These are phyloP conservation scores for Tenthredo notha DNA, from an alignment of 2,888 invertebrate species.

Conservation along the genomic window DNA sequence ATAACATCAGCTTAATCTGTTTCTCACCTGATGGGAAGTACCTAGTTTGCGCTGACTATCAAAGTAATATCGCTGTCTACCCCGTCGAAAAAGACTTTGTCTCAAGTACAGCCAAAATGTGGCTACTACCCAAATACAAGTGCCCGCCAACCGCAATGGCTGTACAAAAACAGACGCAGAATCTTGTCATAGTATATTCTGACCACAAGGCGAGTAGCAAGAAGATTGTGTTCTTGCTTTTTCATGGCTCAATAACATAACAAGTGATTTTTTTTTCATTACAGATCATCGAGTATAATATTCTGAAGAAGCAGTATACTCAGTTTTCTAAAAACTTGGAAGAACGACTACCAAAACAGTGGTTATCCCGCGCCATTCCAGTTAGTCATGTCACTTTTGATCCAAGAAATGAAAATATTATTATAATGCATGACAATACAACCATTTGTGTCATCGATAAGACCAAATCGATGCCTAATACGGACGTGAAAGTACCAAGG, in stretches of 20 bases:
- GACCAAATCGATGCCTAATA: slow-evolving; percentile 77
- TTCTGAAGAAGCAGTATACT: slow-evolving; percentile 83
- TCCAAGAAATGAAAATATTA: slow-evolving; percentile 82
- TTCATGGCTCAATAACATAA: background rate
- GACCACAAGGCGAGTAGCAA: slow-evolving; percentile 85
- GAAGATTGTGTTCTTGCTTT: background rate
- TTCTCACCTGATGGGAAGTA: slow-evolving; percentile 81
- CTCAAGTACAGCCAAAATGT: slow-evolving; percentile 67
- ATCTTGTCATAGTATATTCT: slow-evolving; percentile 87
- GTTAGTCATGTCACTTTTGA: slow-evolving; percentile 84
- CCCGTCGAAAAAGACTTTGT: slow-evolving; percentile 67
- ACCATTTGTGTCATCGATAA: slow-evolving; percentile 84
- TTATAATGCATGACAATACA: slow-evolving; percentile 88
- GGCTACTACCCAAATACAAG: slow-evolving; percentile 85
- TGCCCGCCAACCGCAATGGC: slow-evolving; percentile 87
- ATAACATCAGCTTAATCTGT: slow-evolving; percentile 66
- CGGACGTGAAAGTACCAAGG: slow-evolving; percentile 76
- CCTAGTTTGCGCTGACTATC: slow-evolving; percentile 84
- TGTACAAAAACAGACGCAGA: slow-evolving; percentile 82
- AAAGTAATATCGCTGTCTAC: slow-evolving; percentile 86
- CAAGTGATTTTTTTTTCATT: slow-evolving; percentile 64
- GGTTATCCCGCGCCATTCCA: slow-evolving; percentile 82
- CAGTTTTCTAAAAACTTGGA: slow-evolving; percentile 82
- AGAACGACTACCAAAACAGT: slow-evolving; percentile 80
- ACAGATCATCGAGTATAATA: slow-evolving; percentile 88